phyloP scores from a whole-genome alignment of 53 echinoderm and acorn worm genomes.

The Pentamera pediparva region DNA sequence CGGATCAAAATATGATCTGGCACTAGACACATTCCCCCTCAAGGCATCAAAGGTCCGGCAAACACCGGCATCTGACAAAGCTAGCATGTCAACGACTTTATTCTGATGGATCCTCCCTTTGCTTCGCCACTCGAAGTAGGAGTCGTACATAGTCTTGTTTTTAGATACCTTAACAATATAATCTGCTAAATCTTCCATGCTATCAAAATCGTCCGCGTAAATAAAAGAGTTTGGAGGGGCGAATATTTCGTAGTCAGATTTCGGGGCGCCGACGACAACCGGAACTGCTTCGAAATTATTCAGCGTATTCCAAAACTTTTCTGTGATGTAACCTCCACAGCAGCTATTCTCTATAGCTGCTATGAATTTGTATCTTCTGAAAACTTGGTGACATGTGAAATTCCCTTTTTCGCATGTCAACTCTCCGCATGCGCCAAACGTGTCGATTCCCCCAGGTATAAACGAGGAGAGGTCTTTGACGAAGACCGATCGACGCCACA shows the following conservation, averaged over 20 bases:
- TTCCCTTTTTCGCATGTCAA: constrained; percentile 37
- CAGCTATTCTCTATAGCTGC: constrained; percentile 48
- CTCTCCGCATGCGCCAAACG: constrained; percentile 49
- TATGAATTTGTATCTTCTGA: constrained; percentile 47
- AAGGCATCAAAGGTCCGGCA: background rate
- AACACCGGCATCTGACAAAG: background rate
- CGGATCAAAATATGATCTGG: background rate
- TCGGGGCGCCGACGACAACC: constrained; percentile 50
- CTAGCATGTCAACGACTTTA: background rate
- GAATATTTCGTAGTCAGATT: constrained; percentile 11
- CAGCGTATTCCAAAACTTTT: constrained; percentile 54
- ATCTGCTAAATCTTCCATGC: constrained; percentile 28
- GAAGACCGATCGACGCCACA: constrained; percentile 57
- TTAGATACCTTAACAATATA: constrained; percentile 26
- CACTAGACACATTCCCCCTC: background rate
- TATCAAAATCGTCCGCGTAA: constrained; percentile 52
- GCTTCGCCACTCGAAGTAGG: constrained; percentile 49
- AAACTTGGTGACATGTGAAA: constrained; percentile 22
- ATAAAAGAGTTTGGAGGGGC: constrained; percentile 56
- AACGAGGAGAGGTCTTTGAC: constrained; percentile 19
- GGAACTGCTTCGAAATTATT: constrained; percentile 38
- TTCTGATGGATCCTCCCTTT: constrained; percentile 13
- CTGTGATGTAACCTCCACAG: constrained; percentile 55
- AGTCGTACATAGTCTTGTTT: constrained; percentile 25
- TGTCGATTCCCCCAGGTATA: constrained; percentile 41